Conservation (phyloP, 2,113 vertebrate genomes). For the Syngnathus scovelli region DNA sequence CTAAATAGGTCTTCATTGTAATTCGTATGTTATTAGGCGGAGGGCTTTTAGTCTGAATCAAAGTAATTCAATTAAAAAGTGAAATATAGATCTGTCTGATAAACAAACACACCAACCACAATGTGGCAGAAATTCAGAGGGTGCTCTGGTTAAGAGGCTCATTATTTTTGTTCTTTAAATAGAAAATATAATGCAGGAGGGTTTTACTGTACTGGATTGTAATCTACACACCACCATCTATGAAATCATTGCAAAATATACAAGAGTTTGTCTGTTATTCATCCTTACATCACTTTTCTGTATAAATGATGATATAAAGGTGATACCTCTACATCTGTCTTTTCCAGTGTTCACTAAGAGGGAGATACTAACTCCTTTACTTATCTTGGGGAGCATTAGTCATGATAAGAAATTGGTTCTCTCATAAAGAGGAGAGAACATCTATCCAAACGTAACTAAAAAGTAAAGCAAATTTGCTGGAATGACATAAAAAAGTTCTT, state of each 20-base stretch:
- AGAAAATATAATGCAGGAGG: slow-evolving; percentile 70
- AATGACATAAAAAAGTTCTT: slow-evolving; percentile 8
- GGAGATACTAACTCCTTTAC: slow-evolving; percentile 75
- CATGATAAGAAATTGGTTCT: slow-evolving; percentile 71
- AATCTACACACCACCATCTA: slow-evolving; percentile 61
- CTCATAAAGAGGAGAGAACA: slow-evolving; percentile 59
- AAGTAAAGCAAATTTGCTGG: slow-evolving; percentile 49
- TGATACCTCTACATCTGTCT: slow-evolving; percentile 36
- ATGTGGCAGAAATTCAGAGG: slow-evolving; percentile 85
- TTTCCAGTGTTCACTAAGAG: slow-evolving; percentile 69
- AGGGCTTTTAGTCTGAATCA: slow-evolving; percentile 96
- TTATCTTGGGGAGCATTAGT: slow-evolving; percentile 73
- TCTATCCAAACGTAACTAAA: slow-evolving; percentile 65
- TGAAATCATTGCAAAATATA: slow-evolving; percentile 72
- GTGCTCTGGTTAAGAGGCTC: slow-evolving; percentile 80
- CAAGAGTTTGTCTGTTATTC: slow-evolving; percentile 54
- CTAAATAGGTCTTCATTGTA: slow-evolving; percentile 92
- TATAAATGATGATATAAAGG: slow-evolving; percentile 37
- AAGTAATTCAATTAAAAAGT: slow-evolving; percentile 92
- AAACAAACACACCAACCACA: slow-evolving; percentile 89
- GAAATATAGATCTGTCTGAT: slow-evolving; percentile 93
- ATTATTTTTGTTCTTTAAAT: slow-evolving; percentile 82
- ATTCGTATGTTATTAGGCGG: slow-evolving; percentile 94
- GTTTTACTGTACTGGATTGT: slow-evolving; percentile 36
- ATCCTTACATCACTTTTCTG: background rate